A percentile compares a stretch with the other conserved stretches of the same genome.
phyloP scores from a whole-genome alignment of 1,140 invertebrate genomes.

The Lepeophtheirus salmonis region DNA sequence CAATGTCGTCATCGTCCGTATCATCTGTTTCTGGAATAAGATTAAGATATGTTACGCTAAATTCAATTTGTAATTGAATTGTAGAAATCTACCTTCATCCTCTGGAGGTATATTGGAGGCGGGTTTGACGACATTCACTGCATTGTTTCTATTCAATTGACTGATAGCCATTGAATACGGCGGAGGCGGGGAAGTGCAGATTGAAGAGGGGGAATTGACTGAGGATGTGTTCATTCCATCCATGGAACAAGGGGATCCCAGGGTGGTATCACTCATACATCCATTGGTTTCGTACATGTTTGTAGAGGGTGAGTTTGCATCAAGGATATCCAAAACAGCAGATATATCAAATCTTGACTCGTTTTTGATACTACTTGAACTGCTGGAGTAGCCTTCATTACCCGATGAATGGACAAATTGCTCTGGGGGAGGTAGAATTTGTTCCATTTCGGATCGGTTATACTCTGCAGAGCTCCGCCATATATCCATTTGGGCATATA shows the following conservation, averaged over 20 bases:
- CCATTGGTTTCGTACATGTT: too few relatives aligned
- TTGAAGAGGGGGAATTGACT: neutral
- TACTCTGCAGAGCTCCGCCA: constrained; percentile 33
- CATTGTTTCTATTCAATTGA: neutral
- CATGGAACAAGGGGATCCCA: neutral
- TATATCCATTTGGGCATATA: constrained; percentile 72
- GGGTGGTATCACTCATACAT: constrained; percentile 1
- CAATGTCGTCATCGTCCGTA: constrained; percentile 31
- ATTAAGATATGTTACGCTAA: constrained; percentile 7
- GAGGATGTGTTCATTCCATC: neutral
- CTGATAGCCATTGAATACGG: neutral
- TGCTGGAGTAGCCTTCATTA: too few relatives aligned
- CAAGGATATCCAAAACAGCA: neutral
- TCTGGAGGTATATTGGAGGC: constrained; percentile 13
- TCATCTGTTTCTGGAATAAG: constrained; percentile 32
- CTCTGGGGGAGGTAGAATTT: constrained; percentile 21
- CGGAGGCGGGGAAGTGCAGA: constrained; percentile 1
- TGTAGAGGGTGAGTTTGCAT: constrained; percentile 2
- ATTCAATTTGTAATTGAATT: neutral
- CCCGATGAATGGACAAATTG: too few relatives aligned
- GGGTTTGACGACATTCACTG: neutral
- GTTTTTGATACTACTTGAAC: constrained; percentile 18
- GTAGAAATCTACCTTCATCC: constrained; percentile 9
- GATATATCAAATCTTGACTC: constrained; percentile 8
- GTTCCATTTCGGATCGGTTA: constrained; percentile 41